These are phyloP conservation scores for Chydorus sphaericus DNA, from an alignment of 2,888 invertebrate species.

Conservation along the genomic window DNA sequence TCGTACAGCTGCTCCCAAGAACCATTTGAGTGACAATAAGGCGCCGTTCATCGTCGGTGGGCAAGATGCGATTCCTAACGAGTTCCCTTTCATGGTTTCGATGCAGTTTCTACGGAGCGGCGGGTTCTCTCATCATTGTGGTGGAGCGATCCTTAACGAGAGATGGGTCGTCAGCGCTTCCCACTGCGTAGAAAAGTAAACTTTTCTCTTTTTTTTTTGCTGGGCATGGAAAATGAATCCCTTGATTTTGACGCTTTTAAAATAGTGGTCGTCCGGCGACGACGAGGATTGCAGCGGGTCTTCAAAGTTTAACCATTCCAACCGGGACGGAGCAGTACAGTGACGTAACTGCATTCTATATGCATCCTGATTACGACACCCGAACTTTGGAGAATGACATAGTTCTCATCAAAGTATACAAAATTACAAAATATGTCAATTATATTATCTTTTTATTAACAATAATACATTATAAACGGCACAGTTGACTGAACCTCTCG, in stretches of 20 bases:
- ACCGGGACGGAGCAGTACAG: constrained; percentile 10
- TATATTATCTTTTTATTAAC: too few relatives aligned
- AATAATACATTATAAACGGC: too few relatives aligned
- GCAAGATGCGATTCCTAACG: constrained; percentile 13
- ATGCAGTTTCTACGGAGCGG: constrained; percentile 16
- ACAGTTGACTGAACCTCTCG: background rate
- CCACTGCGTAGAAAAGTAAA: constrained; percentile 3
- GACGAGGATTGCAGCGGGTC: constrained; percentile 8
- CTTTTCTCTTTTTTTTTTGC: background rate
- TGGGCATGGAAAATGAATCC: background rate
- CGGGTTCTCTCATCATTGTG: constrained; percentile 15
- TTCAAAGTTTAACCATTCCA: constrained; percentile 6
- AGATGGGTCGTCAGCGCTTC: constrained; percentile 6
- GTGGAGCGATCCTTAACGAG: constrained; percentile 8
- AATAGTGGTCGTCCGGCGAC: background rate
- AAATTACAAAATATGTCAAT: background rate
- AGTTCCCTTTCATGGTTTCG: constrained; percentile 17
- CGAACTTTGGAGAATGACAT: constrained; percentile 39
- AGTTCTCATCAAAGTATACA: constrained; percentile 43
- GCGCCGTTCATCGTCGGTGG: constrained; percentile 18
- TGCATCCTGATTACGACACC: constrained; percentile 13
- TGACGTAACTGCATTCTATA: constrained; percentile 2
- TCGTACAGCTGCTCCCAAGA: too few relatives aligned
- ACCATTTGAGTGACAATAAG: too few relatives aligned
- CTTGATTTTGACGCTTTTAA: background rate